These are phyloP conservation scores for Microcebus griseorufus DNA, from an alignment of 2,113 vertebrate genomes.

Conservation along the genomic window DNA sequence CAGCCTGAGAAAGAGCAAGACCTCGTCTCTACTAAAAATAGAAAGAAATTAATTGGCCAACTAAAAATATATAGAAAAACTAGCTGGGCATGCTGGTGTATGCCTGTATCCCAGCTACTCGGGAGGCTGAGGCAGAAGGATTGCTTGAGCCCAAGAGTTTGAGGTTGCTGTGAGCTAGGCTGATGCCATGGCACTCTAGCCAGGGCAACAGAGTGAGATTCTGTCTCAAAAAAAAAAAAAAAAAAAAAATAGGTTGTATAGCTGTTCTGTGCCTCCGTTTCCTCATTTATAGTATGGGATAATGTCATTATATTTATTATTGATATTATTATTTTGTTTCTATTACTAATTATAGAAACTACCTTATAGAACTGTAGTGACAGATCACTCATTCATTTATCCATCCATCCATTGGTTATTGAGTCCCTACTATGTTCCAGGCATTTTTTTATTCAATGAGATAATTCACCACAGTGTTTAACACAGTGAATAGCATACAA, in stretches of 20 bases:
- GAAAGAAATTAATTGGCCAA: too few relatives aligned
- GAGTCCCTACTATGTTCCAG: not conserved
- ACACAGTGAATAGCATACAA: not conserved
- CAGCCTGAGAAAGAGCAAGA: too few relatives aligned
- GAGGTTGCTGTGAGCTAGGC: too few relatives aligned
- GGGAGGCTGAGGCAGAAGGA: too few relatives aligned
- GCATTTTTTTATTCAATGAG: not conserved
- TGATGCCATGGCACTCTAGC: too few relatives aligned
- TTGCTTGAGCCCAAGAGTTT: too few relatives aligned
- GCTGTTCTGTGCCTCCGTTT: not conserved
- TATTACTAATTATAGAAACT: not conserved
- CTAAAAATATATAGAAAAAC: too few relatives aligned
- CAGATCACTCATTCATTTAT: not conserved
- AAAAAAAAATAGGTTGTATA: not conserved
- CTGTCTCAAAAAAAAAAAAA: too few relatives aligned
- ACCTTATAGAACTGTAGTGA: not conserved
- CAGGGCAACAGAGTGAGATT: too few relatives aligned
- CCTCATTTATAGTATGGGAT: not conserved
- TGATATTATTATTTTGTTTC: not conserved
- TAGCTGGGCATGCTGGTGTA: too few relatives aligned
- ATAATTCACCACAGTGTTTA: not conserved
- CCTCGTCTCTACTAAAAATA: too few relatives aligned
- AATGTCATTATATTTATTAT: not conserved
- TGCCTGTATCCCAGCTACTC: too few relatives aligned
- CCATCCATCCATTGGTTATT: not conserved